These are phyloP conservation scores for Oncorhynchus nerka DNA, from an alignment of 2,113 vertebrate genomes.

Conservation along the genomic window DNA sequence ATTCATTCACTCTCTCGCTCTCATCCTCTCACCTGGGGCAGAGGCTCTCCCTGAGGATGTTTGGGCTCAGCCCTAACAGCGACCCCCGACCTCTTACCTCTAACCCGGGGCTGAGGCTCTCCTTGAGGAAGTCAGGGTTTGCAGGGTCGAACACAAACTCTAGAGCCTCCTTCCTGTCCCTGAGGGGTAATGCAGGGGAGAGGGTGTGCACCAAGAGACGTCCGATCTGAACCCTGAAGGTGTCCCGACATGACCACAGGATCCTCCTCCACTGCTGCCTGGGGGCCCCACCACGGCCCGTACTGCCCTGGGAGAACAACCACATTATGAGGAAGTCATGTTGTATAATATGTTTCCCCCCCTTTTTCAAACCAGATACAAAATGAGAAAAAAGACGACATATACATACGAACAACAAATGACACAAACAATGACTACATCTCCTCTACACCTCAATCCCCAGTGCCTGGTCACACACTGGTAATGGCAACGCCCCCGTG, in stretches of 20 bases:
- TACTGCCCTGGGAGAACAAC: slow-evolving; percentile 62
- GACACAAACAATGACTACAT: no score
- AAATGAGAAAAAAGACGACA: no score
- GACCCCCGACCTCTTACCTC: slow-evolving; percentile 74
- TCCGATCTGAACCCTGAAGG: slow-evolving; percentile 87
- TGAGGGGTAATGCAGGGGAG: slow-evolving; percentile 76
- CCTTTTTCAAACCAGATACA: no score
- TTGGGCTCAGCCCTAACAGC: not conserved
- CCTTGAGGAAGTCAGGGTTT: slow-evolving; percentile 88
- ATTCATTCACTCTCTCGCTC: no score
- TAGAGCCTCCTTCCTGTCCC: slow-evolving; percentile 83
- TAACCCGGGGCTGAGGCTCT: slow-evolving; percentile 85
- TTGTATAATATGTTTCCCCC: no score
- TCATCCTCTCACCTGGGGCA: no score
- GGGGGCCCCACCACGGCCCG: slow-evolving; percentile 72
- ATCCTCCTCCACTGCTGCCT: slow-evolving; percentile 90
- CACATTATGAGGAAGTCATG: not conserved
- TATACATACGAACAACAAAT: no score
- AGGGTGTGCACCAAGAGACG: slow-evolving; percentile 89
- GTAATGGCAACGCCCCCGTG: no score
- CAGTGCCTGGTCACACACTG: no score
- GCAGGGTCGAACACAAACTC: slow-evolving; percentile 83
- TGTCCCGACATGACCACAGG: slow-evolving; percentile 88
- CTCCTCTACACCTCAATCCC: no score
- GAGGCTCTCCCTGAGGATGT: not conserved